phyloP scores from a whole-genome alignment of 2,113 vertebrate genomes.

The Felis catus region DNA sequence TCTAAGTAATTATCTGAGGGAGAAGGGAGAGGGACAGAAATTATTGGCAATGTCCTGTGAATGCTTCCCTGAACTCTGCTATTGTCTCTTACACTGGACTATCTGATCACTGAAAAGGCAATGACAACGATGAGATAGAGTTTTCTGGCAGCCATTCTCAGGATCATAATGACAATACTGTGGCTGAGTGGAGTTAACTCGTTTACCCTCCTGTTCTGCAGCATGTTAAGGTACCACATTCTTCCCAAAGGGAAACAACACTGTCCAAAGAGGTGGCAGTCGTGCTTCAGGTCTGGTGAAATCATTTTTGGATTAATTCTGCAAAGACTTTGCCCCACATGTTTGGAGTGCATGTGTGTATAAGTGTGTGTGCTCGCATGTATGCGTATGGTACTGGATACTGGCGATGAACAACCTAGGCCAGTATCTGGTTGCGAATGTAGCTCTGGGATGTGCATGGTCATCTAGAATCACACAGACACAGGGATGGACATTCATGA shows the following conservation, averaged over 20 bases:
- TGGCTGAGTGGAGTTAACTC: rapidly evolving
- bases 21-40: neutral
- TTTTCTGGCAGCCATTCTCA: neutral
- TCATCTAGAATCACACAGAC: neutral
- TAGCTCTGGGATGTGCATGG: no score
- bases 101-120: neutral
- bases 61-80: neutral
- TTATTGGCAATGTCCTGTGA: rapidly evolving
- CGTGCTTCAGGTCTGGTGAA: neutral
- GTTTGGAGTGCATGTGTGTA: neutral
- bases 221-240: neutral
- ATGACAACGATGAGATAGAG: neutral
- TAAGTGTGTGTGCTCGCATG: no score
- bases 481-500: rapidly evolving
- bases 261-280: neutral
- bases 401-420: neutral
- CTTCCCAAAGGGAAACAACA: neutral
- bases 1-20: neutral
- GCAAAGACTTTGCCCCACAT: neutral
- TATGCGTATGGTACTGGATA: neutral
- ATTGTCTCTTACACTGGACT: rapidly evolving
- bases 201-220: neutral
- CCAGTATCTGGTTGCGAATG: no score
- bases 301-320: neutral
- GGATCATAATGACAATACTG: rapidly evolving